A percentile compares a stretch with the other conserved stretches of the same genome.
Evolutionary conservation across 2,888 invertebrate species (phyloP).

Genomic region (Encarsia formosa): DNA sequence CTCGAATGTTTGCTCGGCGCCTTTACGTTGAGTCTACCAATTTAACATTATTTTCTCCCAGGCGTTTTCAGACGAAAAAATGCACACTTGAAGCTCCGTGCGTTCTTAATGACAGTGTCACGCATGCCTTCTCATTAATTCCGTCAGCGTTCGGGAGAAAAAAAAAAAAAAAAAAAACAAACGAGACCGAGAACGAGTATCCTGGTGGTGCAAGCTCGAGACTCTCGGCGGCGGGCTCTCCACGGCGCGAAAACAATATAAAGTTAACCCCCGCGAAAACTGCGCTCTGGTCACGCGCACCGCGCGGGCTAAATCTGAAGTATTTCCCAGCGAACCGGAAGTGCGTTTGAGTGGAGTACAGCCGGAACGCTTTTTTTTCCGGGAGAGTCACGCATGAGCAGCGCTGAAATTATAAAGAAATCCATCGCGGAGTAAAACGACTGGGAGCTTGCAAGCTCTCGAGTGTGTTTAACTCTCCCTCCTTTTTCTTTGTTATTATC

Average conservation of each 20-base stretch:
- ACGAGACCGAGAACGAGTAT: conserved; percentile 7
- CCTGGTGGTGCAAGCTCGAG: conserved; percentile 20
- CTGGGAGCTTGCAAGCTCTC: background rate
- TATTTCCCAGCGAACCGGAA: conserved; percentile 18
- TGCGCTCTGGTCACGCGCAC: conserved; percentile 21
- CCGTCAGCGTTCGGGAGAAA: conserved; percentile 19
- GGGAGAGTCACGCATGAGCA: conserved; percentile 43
- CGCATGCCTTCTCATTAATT: conserved; percentile 24
- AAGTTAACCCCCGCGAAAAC: conserved; percentile 20
- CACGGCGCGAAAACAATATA: conserved; percentile 11
- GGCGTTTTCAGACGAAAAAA: background rate
- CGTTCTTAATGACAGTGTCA: conserved; percentile 13
- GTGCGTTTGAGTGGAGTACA: background rate
- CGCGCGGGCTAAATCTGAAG: conserved; percentile 20
- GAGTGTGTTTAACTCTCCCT: too few species aligned
- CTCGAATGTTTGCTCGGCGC: too few species aligned
- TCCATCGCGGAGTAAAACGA: conserved; percentile 26
- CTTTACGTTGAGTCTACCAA: too few species aligned
- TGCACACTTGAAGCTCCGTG: background rate
- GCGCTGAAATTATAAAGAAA: conserved; percentile 45
- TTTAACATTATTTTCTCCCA: background rate
- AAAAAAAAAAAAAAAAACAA: conserved; percentile 5
- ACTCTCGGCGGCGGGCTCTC: background rate
- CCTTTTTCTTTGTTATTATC: too few species aligned
- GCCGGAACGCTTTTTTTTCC: conserved; percentile 17